Conservation (phyloP, 2,113 vertebrate genomes). For the Pica pica region DNA sequence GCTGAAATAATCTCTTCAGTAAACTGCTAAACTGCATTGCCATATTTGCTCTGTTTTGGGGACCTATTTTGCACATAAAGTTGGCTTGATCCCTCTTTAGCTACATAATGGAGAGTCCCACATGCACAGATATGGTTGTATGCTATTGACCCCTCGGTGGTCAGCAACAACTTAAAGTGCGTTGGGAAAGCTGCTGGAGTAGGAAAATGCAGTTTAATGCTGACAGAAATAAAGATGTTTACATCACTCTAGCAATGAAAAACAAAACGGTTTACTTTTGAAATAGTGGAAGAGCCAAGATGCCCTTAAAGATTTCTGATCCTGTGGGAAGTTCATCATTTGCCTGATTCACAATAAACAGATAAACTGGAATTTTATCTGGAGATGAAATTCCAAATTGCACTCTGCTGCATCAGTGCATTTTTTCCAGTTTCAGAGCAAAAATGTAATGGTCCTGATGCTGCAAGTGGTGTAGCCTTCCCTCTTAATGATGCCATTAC, state of each 20-base stretch:
- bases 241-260: neutral
- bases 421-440: neutral
- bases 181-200: neutral
- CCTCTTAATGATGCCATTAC: neutral
- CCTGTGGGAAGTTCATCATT: neutral
- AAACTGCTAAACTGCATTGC: neutral
- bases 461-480: neutral
- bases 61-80: neutral
- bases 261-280: neutral
- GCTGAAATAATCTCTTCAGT: neutral
- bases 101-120: neutral
- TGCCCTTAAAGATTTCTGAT: neutral
- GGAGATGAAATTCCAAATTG: neutral
- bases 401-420: neutral
- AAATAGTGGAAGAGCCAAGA: neutral
- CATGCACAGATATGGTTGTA: accelerated
- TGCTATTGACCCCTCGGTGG: too few species aligned
- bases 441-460: neutral
- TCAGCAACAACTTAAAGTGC: neutral
- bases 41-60: accelerated
- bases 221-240: neutral
- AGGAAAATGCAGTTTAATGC: neutral
- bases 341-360: neutral
- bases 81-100: neutral
- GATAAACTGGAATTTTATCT: neutral